phyloP scores from a whole-genome alignment of 2,888 invertebrate genomes.

The Altica lythri region DNA sequence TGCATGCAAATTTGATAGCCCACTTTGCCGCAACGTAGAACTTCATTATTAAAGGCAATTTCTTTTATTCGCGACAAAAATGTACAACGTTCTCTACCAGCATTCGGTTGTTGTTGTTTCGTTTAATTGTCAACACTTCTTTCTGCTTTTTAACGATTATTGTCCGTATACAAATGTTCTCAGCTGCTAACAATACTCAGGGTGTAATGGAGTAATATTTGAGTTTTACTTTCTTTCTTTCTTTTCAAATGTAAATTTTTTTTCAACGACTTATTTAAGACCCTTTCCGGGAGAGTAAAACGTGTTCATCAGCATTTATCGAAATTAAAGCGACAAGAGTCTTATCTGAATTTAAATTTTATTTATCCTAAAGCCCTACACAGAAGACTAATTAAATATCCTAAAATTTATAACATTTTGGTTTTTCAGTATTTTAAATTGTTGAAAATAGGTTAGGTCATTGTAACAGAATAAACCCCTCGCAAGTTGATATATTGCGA shows the following conservation, averaged over 20 bases:
- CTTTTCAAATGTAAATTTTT: conserved; percentile 6
- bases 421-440: too few species aligned
- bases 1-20: conserved; percentile 51
- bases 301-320: conserved; percentile 1
- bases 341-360: conserved; percentile 4
- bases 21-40: conserved; percentile 37
- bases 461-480: not conserved
- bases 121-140: conserved; percentile 56
- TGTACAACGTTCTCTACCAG: conserved; percentile 46
- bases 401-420: too few species aligned
- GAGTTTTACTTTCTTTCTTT: conserved; percentile 4
- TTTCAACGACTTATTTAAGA: not conserved
- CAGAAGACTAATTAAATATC: too few species aligned
- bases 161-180: conserved; percentile 52
- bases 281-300: not conserved
- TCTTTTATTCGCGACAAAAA: conserved; percentile 52
- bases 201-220: conserved; percentile 3
- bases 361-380: not conserved
- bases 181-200: conserved; percentile 49
- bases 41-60: conserved; percentile 54
- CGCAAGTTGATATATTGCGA: conserved; percentile 9
- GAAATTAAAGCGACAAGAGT: not conserved
- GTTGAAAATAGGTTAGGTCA: not conserved
- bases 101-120: conserved; percentile 47
- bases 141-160: conserved; percentile 48